Evolutionary conservation across 92 coral and sea anemone species (phyloP).

Genomic region (Heliopora coerulea): DNA sequence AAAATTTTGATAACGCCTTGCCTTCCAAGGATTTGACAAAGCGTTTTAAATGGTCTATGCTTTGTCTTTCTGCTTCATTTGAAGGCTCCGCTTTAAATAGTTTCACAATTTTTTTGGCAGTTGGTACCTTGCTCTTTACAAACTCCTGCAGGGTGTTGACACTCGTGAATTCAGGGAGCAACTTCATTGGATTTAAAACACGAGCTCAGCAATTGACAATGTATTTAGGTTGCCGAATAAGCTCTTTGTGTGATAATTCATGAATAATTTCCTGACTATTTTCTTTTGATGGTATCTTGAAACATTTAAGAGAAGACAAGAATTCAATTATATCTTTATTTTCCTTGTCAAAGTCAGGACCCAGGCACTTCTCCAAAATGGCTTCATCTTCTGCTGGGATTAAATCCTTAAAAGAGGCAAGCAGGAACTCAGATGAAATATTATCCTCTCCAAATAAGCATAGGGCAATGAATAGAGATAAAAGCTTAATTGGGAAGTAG

Average conservation of each 20-base stretch:
- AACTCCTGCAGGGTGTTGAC: background rate
- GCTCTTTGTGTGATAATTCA: conserved; percentile 13
- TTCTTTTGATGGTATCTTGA: conserved; percentile 18
- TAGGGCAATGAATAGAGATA: background rate
- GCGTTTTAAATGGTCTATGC: background rate
- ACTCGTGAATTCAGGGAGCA: background rate
- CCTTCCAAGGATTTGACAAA: conserved; percentile 6
- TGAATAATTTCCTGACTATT: background rate
- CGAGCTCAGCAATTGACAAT: background rate
- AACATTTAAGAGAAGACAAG: conserved; percentile 9
- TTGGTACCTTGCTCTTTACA: background rate
- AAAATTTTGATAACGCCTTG: background rate
- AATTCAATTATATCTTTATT: conserved; percentile 25
- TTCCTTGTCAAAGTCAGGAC: conserved; percentile 17
- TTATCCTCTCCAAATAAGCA: conserved; percentile 34
- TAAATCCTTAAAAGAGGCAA: conserved; percentile 9
- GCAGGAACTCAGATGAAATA: background rate
- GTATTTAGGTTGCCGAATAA: too few relatives aligned
- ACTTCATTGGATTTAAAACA: background rate
- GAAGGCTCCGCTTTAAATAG: background rate
- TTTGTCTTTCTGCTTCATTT: background rate
- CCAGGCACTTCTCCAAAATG: too few relatives aligned
- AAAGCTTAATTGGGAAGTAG: conserved; percentile 37
- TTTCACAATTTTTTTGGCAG: background rate
- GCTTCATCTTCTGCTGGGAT: conserved; percentile 31